These are phyloP conservation scores for Tillus elongatus DNA, from an alignment of 2,888 invertebrate species.

Conservation along the genomic window DNA sequence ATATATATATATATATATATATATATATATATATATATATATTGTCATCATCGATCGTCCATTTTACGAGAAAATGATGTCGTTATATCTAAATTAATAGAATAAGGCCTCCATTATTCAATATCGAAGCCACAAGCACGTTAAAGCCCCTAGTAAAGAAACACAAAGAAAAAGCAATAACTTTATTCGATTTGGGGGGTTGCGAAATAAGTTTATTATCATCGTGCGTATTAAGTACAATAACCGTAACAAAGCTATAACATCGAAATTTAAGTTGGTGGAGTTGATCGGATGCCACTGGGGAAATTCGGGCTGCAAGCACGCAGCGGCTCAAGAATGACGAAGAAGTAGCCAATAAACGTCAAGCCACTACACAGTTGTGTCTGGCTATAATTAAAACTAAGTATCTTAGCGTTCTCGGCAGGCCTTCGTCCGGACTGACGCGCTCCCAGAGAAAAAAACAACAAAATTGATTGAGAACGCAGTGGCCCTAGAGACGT, in stretches of 20 bases:
- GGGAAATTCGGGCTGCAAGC: constrained; percentile 31
- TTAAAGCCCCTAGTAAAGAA: no score
- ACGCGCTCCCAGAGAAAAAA: constrained; percentile 21
- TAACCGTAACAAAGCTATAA: constrained; percentile 1
- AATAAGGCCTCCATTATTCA: no score
- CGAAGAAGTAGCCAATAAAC: constrained; percentile 37
- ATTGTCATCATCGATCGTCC: no score
- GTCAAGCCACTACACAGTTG: constrained; percentile 31
- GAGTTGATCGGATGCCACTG: constrained; percentile 26
- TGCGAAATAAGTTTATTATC: no score
- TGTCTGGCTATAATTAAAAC: constrained; percentile 39
- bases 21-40: no score
- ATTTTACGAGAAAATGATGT: no score
- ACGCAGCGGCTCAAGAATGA: constrained; percentile 27
- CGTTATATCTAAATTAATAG: no score
- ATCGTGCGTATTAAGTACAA: constrained; percentile 1
- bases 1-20: no score
- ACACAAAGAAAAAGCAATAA: no score
- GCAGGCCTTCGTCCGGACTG: constrained; percentile 21
- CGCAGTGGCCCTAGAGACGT: constrained; percentile 33
- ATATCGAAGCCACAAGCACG: no score
- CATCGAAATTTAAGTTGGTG: neutral
- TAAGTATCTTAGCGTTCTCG: constrained; percentile 35
- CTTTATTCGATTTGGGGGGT: no score
- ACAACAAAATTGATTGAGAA: constrained; percentile 37